Percentiles rank a stretch among this genome's conserved stretches.
Evolutionary conservation across 2,797 vertebrate species (phyloP).

Genomic region (Allenopithecus nigroviridis): DNA sequence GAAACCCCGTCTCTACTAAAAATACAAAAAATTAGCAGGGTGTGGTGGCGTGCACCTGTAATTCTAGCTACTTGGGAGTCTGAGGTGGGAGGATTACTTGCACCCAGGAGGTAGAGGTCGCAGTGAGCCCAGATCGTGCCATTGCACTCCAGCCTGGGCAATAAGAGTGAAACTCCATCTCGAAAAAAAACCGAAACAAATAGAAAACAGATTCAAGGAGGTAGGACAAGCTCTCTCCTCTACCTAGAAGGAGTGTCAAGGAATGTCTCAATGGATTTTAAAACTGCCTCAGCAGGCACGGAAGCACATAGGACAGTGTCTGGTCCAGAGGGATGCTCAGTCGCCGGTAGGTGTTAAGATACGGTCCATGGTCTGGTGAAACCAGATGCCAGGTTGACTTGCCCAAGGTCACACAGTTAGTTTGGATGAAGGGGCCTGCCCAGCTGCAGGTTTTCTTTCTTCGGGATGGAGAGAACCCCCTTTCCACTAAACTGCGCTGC

Average conservation of each 20-base stretch:
- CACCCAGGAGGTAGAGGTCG: not conserved
- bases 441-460: not conserved
- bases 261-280: fast-evolving
- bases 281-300: fast-evolving
- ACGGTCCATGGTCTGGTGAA: fast-evolving
- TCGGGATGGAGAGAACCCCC: not conserved
- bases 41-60: not conserved
- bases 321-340: not conserved
- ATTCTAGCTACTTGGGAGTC: not conserved
- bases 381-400: not conserved
- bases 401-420: no score
- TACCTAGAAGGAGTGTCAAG: not conserved
- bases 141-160: not conserved
- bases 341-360: not conserved
- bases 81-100: not conserved
- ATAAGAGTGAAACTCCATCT: not conserved
- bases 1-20: not conserved
- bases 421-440: not conserved
- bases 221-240: not conserved
- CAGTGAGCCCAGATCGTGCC: not conserved
- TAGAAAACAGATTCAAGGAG: not conserved
- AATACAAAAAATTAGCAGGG: not conserved
- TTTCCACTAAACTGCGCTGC: fast-evolving
- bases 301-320: fast-evolving
- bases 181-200: not conserved